Evolutionary conservation across 2,888 invertebrate genomes (phyloP), one percentile per base, ranked within the genome.

Genomic region (Hirudinaria manillensis): DNA sequence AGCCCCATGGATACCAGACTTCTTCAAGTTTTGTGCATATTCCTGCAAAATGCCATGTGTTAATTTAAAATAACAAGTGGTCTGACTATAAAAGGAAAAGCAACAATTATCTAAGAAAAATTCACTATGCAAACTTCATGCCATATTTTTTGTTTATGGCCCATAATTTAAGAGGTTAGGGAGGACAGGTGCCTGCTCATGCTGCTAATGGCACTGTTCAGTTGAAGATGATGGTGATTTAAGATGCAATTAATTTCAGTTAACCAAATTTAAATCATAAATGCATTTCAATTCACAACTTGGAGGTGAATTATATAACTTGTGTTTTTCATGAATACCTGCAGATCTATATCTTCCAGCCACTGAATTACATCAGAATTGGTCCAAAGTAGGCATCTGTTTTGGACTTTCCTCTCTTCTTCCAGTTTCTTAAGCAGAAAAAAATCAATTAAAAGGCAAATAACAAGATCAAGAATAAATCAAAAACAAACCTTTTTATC

Each of bases 1-100:
- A 19, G 94, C 95, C 77, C 96, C 95, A 84, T 96, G 95, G 13
- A 96, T 93, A 80, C 96, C 96, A 83, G 93, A 94, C 86, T 94
- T 94, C 91, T 87, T 82, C 65, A 95, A 88, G 86, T 93, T 93
- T 80, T 93, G 93, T 80, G 93, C 92, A 85, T 94, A 95, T 88
- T 95, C 95, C 84, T 77, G 55, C 6, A 61, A 19, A 61, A 61
- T 61, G n/a, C 24, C 10, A 61, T 16, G 7, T 27, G 29, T 61
- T 61, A 61, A 27, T 61, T 61, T 1, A 61, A 45, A 45, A 45
- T 45, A 45, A 45, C 45, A 45, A 45, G 10, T 10, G 13, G 45
- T 16, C 45, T 45, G 45, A 45, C 10, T 7, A 45, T 45, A 45
- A 7, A 45, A 7, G 45, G 1, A 7, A 45, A 45, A 45, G 10